Base-by-base conservation (phyloP, 2,888 invertebrate species). In the Cryptus armator region DNA sequence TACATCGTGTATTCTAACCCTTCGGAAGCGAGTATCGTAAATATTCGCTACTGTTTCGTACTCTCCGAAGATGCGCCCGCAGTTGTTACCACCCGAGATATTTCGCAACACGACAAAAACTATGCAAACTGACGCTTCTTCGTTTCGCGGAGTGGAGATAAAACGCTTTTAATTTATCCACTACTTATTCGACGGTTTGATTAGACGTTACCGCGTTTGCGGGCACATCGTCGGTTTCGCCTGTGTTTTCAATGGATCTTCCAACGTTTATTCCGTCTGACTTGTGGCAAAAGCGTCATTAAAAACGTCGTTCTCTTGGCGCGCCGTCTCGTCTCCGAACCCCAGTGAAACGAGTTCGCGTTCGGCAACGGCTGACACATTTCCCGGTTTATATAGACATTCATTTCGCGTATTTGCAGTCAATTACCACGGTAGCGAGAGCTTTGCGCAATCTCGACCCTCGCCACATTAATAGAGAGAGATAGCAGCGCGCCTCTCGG, bases 331-430 rank as follows among this genome's bases (percentile, higher is more conserved):
- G 43, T 67, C 48, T 46, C 70, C 1, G 14, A 14, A n/a, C 14
- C 29, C 14, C 14, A 10, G 43, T 10, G 16, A 44, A 62, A 10
- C 46, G 37, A 78, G 48, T 67, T 64, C 19, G 76, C 19, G 24
- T 29, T 24, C n/a, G 43, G 37, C 32, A 16, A n/a, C 14, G 19
- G 9, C 16, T 32, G n/a, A 43, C 71, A 24, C 44, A 59, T 70
- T 74, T 79, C 75, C 67, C 70, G 46, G 83, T 75, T 79, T 46
- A 10, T 37, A 59, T 19, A 72, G 79, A 71, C 53, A 71, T 66
- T 70, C 68, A 43, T 74, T 67, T 81, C 67, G 75, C 51, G 29
- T 79, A 75, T 75, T 70, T 75, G 70, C 74, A 46, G 53, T 74
- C 59, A 79, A 83, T 83, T 71, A 70, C 68, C 46, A 68, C 68